Conservation (phyloP, 2,888 invertebrate genomes). For the Digitonthophagus gazella region DNA sequence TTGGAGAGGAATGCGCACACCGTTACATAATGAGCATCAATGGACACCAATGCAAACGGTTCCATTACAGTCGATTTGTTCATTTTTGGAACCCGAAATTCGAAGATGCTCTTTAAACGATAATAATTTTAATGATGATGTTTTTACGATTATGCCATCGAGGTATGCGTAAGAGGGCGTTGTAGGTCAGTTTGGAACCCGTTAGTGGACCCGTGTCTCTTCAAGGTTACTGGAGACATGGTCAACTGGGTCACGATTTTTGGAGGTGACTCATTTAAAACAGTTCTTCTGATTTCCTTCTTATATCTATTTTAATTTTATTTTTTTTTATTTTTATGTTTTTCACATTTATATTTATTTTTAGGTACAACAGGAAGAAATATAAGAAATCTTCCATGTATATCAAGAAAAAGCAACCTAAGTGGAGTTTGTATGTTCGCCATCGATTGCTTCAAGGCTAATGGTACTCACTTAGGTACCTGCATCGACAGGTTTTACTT, state of each 20-base stretch:
- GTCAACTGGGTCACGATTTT: background rate
- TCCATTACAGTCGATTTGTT: background rate
- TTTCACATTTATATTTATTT: slow-evolving; percentile 52
- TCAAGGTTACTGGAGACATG: background rate
- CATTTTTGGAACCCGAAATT: background rate
- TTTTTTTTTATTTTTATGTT: slow-evolving; percentile 1
- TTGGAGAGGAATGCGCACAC: slow-evolving; percentile 46
- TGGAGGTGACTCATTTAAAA: background rate
- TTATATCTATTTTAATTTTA: background rate
- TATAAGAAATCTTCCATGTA: slow-evolving; percentile 85
- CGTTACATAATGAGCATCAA: slow-evolving; percentile 41
- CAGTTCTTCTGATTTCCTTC: background rate
- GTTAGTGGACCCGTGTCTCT: slow-evolving; percentile 2
- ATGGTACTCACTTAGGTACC: slow-evolving; percentile 87
- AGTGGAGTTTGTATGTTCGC: slow-evolving; percentile 93
- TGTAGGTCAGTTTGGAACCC: slow-evolving; percentile 5
- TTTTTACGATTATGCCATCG: background rate
- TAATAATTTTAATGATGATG: background rate
- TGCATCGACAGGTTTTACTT: slow-evolving; percentile 93
- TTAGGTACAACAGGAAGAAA: slow-evolving; percentile 79
- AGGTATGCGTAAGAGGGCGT: slow-evolving; percentile 2
- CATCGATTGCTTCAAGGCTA: slow-evolving; percentile 85
- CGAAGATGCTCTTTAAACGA: background rate
- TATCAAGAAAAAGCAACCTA: slow-evolving; percentile 74
- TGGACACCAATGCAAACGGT: slow-evolving; percentile 11